A percentile compares a stretch with the other conserved stretches of the same genome.
Evolutionary conservation across 2,113 vertebrate genomes (phyloP).

Genomic region (Pandion haliaetus): DNA sequence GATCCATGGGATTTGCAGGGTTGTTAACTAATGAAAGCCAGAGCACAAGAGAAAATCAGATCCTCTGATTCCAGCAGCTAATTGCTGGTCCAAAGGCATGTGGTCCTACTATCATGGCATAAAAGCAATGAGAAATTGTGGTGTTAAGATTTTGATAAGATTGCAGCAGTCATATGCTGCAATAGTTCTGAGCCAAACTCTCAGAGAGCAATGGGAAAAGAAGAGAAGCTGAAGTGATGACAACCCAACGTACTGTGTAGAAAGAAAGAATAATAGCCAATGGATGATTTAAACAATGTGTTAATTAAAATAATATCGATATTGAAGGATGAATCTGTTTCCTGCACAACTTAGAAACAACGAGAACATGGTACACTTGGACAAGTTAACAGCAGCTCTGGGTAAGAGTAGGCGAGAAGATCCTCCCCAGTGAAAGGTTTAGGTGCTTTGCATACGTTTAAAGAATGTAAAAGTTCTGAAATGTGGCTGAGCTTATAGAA

Average conservation of each 20-base stretch:
- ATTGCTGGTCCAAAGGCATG: neutral
- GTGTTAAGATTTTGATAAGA: neutral
- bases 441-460: neutral
- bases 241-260: neutral
- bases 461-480: neutral
- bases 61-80: neutral
- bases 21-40: neutral
- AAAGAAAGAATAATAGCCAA: neutral
- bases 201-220: neutral
- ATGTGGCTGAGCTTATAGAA: neutral
- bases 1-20: neutral
- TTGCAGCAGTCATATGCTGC: neutral
- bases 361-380: fast-evolving
- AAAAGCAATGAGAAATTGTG: neutral
- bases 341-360: neutral
- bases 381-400: neutral
- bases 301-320: neutral
- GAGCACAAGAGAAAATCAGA: neutral
- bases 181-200: neutral
- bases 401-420: neutral
- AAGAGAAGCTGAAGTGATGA: neutral
- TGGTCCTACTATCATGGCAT: fast-evolving
- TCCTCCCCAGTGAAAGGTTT: neutral
- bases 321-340: neutral
- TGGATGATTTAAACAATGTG: neutral